A percentile compares a stretch with the other conserved stretches of the same genome.
Evolutionary conservation across 2,888 invertebrate species (phyloP).

Genomic region (Ceraclea dissimilis): DNA sequence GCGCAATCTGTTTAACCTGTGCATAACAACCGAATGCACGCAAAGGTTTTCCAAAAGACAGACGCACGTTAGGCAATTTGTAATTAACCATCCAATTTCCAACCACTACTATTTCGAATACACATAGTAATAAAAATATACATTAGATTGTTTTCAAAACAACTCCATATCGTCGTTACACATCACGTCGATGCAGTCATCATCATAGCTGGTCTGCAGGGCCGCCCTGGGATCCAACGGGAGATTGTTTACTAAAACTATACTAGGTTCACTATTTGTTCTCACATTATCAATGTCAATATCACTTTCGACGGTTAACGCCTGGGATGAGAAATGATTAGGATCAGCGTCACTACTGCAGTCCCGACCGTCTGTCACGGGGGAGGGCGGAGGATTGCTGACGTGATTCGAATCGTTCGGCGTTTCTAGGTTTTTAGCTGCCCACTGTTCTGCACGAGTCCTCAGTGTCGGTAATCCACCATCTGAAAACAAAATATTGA

Average conservation of each 20-base stretch:
- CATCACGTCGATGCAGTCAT: slow-evolving; percentile 65
- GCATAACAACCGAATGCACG: no score
- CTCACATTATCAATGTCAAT: slow-evolving; percentile 6
- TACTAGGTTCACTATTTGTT: not conserved
- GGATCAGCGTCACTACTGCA: slow-evolving; percentile 59
- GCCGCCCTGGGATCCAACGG: slow-evolving; percentile 31
- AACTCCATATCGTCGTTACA: slow-evolving; percentile 66
- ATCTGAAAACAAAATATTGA: slow-evolving; percentile 33
- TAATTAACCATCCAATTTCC: no score
- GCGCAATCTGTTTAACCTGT: no score
- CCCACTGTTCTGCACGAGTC: slow-evolving; percentile 52
- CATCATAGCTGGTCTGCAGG: slow-evolving; percentile 49
- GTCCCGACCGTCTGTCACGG: slow-evolving; percentile 64
- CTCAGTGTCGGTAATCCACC: slow-evolving; percentile 56
- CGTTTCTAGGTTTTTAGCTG: slow-evolving; percentile 42
- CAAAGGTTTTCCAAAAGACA: no score
- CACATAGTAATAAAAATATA: no score
- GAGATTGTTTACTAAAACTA: slow-evolving; percentile 17
- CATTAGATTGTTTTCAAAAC: slow-evolving; percentile 39
- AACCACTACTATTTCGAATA: no score
- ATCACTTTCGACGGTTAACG: slow-evolving; percentile 13
- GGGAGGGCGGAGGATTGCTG: slow-evolving; percentile 75
- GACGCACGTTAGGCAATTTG: no score
- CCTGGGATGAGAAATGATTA: slow-evolving; percentile 30
- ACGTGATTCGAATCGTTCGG: slow-evolving; percentile 42